These are phyloP conservation scores for Amazonetta brasiliensis DNA, from an alignment of 2,797 vertebrate species.

Conservation along the genomic window DNA sequence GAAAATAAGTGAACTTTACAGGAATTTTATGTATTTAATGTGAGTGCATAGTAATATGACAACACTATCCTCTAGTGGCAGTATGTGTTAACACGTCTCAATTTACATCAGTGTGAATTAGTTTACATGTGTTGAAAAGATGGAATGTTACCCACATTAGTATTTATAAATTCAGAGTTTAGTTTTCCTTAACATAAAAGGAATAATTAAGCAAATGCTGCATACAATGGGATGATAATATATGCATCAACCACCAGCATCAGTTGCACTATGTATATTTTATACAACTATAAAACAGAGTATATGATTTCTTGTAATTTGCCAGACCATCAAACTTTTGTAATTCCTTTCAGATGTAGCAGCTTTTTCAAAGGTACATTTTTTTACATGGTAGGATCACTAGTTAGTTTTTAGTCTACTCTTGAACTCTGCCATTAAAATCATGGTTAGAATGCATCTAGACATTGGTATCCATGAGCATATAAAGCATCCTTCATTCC, in stretches of 20 bases:
- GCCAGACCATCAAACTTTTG: fast-evolving
- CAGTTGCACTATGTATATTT: neutral
- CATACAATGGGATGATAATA: neutral
- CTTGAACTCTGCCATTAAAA: neutral
- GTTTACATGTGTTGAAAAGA: neutral
- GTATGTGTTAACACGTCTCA: neutral
- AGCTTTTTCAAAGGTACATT: neutral
- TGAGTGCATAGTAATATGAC: neutral
- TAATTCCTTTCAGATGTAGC: neutral
- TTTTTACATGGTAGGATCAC: neutral
- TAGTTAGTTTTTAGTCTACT: neutral
- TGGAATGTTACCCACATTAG: neutral
- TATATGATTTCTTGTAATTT: neutral
- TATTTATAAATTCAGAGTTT: neutral
- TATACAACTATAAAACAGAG: neutral
- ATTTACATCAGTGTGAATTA: fast-evolving
- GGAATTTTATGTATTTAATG: neutral
- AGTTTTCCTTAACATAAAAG: neutral
- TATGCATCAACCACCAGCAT: neutral
- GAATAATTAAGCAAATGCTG: neutral
- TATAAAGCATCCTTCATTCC: neutral
- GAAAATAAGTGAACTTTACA: neutral
- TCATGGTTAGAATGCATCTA: neutral
- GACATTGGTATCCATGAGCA: neutral
- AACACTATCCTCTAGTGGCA: conserved; percentile 70